phyloP scores from a whole-genome alignment of 2,113 vertebrate species.

The Crotalus horridus region DNA sequence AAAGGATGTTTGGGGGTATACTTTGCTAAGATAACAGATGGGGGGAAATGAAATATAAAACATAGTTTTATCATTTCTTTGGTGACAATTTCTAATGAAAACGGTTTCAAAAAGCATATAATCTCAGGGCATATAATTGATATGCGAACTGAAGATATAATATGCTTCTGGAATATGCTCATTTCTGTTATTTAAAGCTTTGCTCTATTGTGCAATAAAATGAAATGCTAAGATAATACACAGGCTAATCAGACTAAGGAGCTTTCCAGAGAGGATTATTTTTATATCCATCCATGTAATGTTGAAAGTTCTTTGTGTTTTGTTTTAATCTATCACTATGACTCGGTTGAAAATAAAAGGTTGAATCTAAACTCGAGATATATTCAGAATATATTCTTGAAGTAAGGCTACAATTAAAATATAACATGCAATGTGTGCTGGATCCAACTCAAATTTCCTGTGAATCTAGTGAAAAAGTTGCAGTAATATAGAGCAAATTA shows the following conservation, averaged over 20 bases:
- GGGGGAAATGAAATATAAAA: slow-evolving; percentile 75
- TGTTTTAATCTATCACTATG: neutral
- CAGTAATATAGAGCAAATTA: neutral
- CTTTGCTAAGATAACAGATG: slow-evolving; percentile 76
- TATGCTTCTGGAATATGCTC: slow-evolving; percentile 50
- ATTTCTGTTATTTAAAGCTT: slow-evolving; percentile 56
- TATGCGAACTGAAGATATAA: slow-evolving; percentile 57
- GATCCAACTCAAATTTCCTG: neutral
- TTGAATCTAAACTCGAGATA: neutral
- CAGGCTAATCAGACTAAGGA: slow-evolving; percentile 61
- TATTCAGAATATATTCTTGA: neutral
- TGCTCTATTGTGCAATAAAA: slow-evolving; percentile 65
- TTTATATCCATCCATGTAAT: slow-evolving; percentile 29
- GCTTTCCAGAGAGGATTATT: slow-evolving; percentile 52
- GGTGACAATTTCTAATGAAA: slow-evolving; percentile 47
- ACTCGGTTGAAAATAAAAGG: slow-evolving; percentile 5
- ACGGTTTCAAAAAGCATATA: slow-evolving; percentile 72
- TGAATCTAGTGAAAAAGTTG: neutral
- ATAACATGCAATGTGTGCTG: neutral
- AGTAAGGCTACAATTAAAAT: neutral
- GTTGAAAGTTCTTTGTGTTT: neutral
- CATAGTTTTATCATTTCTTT: slow-evolving; percentile 61
- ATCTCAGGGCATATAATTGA: slow-evolving; percentile 68
- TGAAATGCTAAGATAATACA: slow-evolving; percentile 57
- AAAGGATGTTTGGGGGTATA: slow-evolving; percentile 73